phyloP scores from a whole-genome alignment of 2,113 vertebrate genomes.

The Falco punctatus region DNA sequence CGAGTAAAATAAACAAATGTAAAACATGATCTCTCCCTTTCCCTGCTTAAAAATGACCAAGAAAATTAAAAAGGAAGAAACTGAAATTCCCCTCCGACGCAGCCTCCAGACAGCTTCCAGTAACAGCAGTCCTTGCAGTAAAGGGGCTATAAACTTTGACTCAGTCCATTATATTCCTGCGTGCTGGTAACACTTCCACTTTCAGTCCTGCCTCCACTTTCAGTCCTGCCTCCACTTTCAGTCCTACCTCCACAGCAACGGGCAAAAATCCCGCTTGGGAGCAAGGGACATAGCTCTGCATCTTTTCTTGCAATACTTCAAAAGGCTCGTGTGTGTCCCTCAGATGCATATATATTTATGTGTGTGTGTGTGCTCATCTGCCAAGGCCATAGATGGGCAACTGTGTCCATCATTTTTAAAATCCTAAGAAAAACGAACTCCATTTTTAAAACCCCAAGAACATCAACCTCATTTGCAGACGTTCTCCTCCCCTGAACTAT shows the following conservation, averaged over 20 bases:
- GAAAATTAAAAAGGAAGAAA: background rate
- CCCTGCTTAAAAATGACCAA: rapidly evolving
- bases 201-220: background rate
- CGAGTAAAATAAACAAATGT: background rate
- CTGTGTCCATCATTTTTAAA: background rate
- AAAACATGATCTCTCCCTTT: background rate
- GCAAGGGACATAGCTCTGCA: background rate
- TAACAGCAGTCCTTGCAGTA: background rate
- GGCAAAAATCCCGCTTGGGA: background rate
- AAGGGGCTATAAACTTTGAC: background rate
- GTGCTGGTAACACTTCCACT: background rate
- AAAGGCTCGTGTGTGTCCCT: rapidly evolving
- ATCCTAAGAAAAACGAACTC: background rate
- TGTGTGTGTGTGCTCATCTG: background rate
- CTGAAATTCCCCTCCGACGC: background rate
- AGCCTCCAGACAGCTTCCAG: background rate
- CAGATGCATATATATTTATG: background rate
- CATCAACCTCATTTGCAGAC: background rate
- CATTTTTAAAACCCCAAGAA: background rate
- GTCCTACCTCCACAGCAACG: background rate
- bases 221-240: background rate
- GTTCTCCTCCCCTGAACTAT: background rate
- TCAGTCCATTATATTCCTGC: background rate
- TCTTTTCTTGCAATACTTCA: background rate
- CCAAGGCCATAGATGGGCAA: background rate